Evolutionary conservation across 1,140 invertebrate genomes (phyloP), one percentile per base, ranked within the genome.

Genomic region (Sminthurides bifidus): DNA sequence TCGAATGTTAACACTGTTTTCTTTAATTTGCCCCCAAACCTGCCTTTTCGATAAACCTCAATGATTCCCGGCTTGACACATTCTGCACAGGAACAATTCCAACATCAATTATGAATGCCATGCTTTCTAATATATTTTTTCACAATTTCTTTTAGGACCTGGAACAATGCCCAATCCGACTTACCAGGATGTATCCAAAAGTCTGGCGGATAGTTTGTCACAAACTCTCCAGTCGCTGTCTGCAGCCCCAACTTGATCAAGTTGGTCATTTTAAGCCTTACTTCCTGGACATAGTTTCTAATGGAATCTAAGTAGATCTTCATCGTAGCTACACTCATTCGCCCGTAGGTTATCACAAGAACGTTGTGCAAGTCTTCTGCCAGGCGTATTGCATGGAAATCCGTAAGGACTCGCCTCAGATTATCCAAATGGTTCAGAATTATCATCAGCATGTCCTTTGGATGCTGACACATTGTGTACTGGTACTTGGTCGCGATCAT

Each of bases 261-360:
- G 46, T 64, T 64, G 2, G 62, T 64, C 62, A 64, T 64, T 59
- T 64, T 64, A 4, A 64, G 33, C 21, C 56, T 43, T 2, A 64
- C 56, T 43, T 61, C 58, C 19, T 51, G 33, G 5, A 64, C 17
- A 54, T 64, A 64, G 10, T 51, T 49, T 21, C 57, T 14, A 23
- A 64, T 49, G 1, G 59, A n/a, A 48, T 58, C 46, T 6, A 52
- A 43, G 41, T 60, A 58, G 4, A 41, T 33, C 30, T 56, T 52
- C 62, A 64, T 60, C 3, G 19, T 31, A 26, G 27, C 37, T 3
- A 41, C 31, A 27, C 21, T 23, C n/a, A 37, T 8, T 3, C 31
- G 38, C 1, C 51, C 45, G n/a, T 54, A 46, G 12, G 33, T 38
- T 2, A 58, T 55, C 1, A 58, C 45, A 3, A 61, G 35, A 10